Base-by-base conservation (phyloP, 2,113 vertebrate species). In the Passer domesticus region DNA sequence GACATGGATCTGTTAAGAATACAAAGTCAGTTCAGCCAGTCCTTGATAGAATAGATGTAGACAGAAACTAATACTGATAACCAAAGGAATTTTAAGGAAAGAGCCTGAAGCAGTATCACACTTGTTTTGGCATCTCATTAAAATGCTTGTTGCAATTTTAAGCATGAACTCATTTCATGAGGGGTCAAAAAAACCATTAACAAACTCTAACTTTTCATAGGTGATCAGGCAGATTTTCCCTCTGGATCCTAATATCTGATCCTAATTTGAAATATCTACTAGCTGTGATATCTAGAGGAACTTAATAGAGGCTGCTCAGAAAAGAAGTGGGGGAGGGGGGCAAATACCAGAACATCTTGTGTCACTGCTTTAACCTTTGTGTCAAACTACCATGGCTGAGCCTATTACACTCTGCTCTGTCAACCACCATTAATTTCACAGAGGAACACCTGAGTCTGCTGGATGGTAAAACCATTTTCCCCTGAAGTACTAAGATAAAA, bases 81-180 rank as follows among this genome's bases (percentile, higher is more conserved):
- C 27, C 22, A 93, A 50, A 55, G 39, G 13, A 73, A 79, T 37
- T 84, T 63, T 47, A 30, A 59, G 52, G 27, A 56, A 43, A 19
- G 1, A 72, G 24, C 35, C 28, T 67, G 30, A 23, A 82, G 33
- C 52, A 92, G 33, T 44, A 82, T 6, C 19, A 11, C 2, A 0
- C 18, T 76, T 76, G 11, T 33, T 84, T 25, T 55, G 14, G 30
- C 22, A 52, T 9, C 16, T 37, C 46, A 41, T 1, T 53, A 31
- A 43, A 89, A 60, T 5, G 28, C 10, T 55, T 0, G 0, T 39
- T 18, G 5, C 0, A 0, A 67, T 37, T 70, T 75, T 27, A 91
- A 81, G n/a, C 47, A 47, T 2, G 2, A n/a, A 84, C 16, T 53
- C 9, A 47, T 44, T 89, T 49, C 30, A 53, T 2, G 4, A 33